These are phyloP conservation scores for Tenthredo livida DNA, from an alignment of 2,888 invertebrate genomes.

Conservation along the genomic window DNA sequence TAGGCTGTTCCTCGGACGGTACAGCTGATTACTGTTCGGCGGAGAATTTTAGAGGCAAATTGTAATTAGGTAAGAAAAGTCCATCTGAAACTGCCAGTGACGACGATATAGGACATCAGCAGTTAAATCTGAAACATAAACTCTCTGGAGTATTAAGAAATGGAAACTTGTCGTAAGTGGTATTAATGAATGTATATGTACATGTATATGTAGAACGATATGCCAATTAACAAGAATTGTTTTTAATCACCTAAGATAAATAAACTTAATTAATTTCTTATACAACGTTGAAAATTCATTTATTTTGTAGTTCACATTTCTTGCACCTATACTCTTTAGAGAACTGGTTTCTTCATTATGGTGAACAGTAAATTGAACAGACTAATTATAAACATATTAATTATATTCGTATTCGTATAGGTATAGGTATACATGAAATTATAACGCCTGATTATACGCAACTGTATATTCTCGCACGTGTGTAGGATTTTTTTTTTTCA, in stretches of 20 bases:
- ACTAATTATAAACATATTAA: neutral
- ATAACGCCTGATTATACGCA: conserved; percentile 11
- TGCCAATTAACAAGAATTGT: conserved; percentile 21
- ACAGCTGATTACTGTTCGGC: neutral
- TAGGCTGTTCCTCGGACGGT: conserved; percentile 9
- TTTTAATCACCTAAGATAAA: neutral
- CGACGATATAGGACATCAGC: neutral
- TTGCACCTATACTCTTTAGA: neutral
- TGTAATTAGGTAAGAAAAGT: conserved; percentile 22
- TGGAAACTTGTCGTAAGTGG: conserved; percentile 17
- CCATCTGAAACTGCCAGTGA: neutral
- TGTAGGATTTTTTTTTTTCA: neutral
- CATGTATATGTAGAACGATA: neutral
- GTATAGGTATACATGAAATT: neutral
- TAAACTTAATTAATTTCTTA: neutral
- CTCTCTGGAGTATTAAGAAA: conserved; percentile 30
- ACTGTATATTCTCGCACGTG: neutral
- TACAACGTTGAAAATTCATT: conserved; percentile 6
- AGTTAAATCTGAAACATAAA: conserved; percentile 20
- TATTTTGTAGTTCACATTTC: neutral
- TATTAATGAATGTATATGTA: neutral
- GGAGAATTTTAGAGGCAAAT: conserved; percentile 16
- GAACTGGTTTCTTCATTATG: neutral
- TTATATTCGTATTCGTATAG: neutral
- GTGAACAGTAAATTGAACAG: neutral